Conservation (phyloP, 2,797 vertebrate species). For the Xenentodon cancila region DNA sequence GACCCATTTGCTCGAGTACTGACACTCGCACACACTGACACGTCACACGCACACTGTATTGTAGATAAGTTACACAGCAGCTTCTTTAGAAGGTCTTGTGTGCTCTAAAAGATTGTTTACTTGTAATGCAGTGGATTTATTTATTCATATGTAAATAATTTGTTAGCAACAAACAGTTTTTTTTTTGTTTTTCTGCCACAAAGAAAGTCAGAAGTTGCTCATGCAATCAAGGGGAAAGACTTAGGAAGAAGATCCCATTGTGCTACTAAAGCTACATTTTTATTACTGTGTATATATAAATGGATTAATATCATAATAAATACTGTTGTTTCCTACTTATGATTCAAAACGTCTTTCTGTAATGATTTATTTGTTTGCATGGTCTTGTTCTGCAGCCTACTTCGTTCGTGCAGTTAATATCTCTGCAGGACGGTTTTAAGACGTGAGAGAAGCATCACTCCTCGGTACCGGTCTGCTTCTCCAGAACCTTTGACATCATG, state of each 20-base stretch:
- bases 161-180: slow-evolving; percentile 30
- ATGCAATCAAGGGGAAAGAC: slow-evolving; percentile 78
- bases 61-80: slow-evolving; percentile 59
- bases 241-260: slow-evolving; percentile 71
- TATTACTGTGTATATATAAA: slow-evolving; percentile 84
- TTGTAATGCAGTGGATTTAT: slow-evolving; percentile 58
- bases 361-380: slow-evolving; percentile 2
- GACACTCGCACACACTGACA: slow-evolving; percentile 47
- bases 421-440: too few relatives aligned
- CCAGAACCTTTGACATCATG: too few relatives aligned
- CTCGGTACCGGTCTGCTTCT: too few relatives aligned
- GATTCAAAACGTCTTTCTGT: slow-evolving; percentile 31
- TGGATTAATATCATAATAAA: slow-evolving; percentile 87
- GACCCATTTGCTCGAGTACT: slow-evolving; percentile 46
- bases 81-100: slow-evolving; percentile 47
- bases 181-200: slow-evolving; percentile 19
- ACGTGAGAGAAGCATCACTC: too few relatives aligned
- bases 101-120: slow-evolving; percentile 50
- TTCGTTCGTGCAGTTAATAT: too few relatives aligned
- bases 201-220: slow-evolving; percentile 78
- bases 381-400: slow-evolving; percentile 1
- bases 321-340: slow-evolving; percentile 83
- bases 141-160: slow-evolving; percentile 73
- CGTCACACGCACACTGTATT: slow-evolving; percentile 30
- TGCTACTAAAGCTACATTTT: slow-evolving; percentile 81